phyloP scores from a whole-genome alignment of 2,113 vertebrate species.

The Clarias gariepinus region DNA sequence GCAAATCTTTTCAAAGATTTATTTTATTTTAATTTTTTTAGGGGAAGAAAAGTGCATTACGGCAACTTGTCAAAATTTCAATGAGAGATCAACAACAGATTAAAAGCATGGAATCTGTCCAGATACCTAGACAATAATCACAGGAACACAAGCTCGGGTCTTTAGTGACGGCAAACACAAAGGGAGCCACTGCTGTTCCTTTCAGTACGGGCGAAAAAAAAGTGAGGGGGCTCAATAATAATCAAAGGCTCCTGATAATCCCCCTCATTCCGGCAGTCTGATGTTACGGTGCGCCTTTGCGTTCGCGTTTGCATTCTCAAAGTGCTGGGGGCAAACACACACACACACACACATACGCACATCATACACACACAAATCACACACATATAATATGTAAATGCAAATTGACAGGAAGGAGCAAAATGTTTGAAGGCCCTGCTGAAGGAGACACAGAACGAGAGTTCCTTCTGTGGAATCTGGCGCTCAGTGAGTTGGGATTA shows the following conservation, averaged over 20 bases:
- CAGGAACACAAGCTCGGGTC: conserved; percentile 63
- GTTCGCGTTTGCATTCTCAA: conserved; percentile 53
- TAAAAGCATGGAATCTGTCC: conserved; percentile 67
- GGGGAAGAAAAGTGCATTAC: conserved; percentile 54
- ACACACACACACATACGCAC: conserved; percentile 23
- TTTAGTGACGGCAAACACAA: conserved; percentile 68
- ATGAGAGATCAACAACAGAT: conserved; percentile 68
- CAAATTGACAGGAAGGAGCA: conserved; percentile 70
- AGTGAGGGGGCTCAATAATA: conserved; percentile 71
- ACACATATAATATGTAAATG: conserved; percentile 70
- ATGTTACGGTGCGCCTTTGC: conserved; percentile 69
- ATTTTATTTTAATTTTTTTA: not conserved
- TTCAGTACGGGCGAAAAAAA: conserved; percentile 64
- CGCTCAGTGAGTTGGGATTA: conserved; percentile 77
- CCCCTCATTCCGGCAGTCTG: conserved; percentile 72
- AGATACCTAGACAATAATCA: conserved; percentile 69
- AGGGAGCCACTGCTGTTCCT: conserved; percentile 65
- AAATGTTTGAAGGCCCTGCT: conserved; percentile 37
- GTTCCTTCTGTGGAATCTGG: conserved; percentile 76
- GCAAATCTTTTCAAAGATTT: not conserved
- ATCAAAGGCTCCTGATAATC: conserved; percentile 75
- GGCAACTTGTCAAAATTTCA: conserved; percentile 61
- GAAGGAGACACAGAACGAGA: conserved; percentile 66
- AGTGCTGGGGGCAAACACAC: conserved; percentile 57
- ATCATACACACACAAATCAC: conserved; percentile 60